phyloP scores from a whole-genome alignment of 2,113 vertebrate genomes.

The Picathartes gymnocephalus region DNA sequence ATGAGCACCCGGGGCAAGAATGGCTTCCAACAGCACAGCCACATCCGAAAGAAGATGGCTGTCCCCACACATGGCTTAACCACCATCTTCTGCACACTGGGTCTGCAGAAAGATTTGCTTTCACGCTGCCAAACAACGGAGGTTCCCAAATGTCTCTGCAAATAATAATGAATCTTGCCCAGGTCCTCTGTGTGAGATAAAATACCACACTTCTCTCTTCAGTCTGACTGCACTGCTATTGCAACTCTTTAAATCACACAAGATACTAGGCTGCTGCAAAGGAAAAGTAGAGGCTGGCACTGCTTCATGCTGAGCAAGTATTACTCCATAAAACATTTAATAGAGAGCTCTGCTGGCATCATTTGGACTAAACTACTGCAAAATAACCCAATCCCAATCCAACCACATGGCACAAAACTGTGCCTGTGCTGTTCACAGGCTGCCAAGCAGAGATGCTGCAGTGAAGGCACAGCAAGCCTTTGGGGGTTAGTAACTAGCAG shows the following conservation, averaged over 20 bases:
- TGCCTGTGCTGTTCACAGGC: neutral
- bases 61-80: neutral
- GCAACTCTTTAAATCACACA: neutral
- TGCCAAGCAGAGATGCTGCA: neutral
- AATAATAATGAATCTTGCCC: neutral
- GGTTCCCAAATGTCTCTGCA: neutral
- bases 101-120: neutral
- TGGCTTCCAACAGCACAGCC: neutral
- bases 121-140: neutral
- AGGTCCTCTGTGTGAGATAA: neutral
- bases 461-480: neutral
- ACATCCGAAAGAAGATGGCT: neutral
- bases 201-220: neutral
- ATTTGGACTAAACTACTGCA: constrained; percentile 34
- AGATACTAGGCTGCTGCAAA: neutral
- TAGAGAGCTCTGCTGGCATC: constrained; percentile 49
- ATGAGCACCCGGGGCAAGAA: neutral
- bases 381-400: constrained; percentile 10
- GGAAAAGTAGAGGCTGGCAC: neutral
- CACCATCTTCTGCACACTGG: neutral
- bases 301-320: neutral
- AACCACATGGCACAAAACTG: neutral
- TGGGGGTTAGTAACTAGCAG: neutral
- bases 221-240: neutral
- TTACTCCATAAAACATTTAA: constrained; percentile 50